Conservation (phyloP, 2,113 vertebrate species). For the Leptodactylus fuscus region DNA sequence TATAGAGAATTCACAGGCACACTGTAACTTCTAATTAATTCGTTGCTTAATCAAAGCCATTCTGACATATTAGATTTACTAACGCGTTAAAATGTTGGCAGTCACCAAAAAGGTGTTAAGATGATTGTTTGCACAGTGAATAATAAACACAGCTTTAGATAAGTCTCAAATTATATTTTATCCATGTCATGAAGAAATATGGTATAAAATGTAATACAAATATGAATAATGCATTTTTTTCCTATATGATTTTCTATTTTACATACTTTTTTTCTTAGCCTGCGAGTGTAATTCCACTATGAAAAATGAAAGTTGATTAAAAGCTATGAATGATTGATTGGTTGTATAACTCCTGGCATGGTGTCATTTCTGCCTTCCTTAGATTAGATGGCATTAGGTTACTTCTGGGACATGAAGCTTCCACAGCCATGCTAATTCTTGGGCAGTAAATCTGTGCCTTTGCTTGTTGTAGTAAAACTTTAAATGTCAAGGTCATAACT, state of each 20-base stretch:
- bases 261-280: neutral
- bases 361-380: slow-evolving; percentile 29
- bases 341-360: slow-evolving; percentile 25
- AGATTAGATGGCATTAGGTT: slow-evolving; percentile 45
- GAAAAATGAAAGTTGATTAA: slow-evolving; percentile 39
- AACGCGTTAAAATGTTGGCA: neutral
- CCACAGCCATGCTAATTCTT: slow-evolving; percentile 24
- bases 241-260: neutral
- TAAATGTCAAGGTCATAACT: slow-evolving; percentile 40
- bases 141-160: slow-evolving; percentile 3
- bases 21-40: neutral
- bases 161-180: neutral
- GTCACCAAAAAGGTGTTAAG: neutral
- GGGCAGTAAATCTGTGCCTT: slow-evolving; percentile 33
- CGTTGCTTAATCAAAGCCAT: neutral
- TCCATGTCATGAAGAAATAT: neutral
- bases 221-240: slow-evolving; percentile 24
- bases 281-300: neutral
- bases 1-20: neutral
- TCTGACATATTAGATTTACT: slow-evolving; percentile 9
- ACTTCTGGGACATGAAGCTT: slow-evolving; percentile 36
- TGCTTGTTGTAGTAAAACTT: slow-evolving; percentile 26
- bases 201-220: neutral
- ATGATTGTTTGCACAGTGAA: slow-evolving; percentile 8
- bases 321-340: slow-evolving; percentile 45